phyloP scores from a whole-genome alignment of 2,797 vertebrate genomes.

The Falco concolor region DNA sequence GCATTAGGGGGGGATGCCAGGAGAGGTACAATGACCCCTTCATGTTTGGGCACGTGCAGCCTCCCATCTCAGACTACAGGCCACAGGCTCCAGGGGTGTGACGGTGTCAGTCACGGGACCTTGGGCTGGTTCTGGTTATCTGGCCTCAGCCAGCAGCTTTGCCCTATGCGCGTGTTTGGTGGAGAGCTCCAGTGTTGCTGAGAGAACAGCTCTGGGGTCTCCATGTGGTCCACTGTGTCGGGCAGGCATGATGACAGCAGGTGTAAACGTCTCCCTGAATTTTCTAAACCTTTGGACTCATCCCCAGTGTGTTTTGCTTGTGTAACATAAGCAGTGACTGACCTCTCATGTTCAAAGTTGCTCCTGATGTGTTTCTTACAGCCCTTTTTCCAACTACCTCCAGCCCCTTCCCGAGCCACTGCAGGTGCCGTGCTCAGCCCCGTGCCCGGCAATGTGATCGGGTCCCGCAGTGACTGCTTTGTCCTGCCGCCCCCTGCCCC shows the following conservation, averaged over 20 bases:
- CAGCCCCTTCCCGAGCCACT: background rate
- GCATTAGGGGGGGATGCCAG: background rate
- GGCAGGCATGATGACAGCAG: background rate
- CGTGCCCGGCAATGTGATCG: rapidly evolving
- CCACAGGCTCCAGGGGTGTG: no score
- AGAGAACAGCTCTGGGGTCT: background rate
- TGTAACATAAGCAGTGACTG: background rate
- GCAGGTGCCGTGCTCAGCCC: background rate
- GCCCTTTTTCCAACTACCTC: background rate
- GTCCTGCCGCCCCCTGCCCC: background rate
- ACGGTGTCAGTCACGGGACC: background rate
- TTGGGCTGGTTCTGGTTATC: background rate
- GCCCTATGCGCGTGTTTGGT: rapidly evolving
- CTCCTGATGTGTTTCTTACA: background rate
- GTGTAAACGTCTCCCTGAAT: background rate
- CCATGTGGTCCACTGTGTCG: background rate
- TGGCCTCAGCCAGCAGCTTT: background rate
- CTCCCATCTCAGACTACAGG: background rate
- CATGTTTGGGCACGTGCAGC: background rate
- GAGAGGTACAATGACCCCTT: background rate
- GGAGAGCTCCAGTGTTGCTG: background rate
- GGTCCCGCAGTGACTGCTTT: rapidly evolving
- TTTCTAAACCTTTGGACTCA: background rate
- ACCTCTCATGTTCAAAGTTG: rapidly evolving
- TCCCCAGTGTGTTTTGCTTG: rapidly evolving